phyloP scores from a whole-genome alignment of 1,140 invertebrate genomes.

The Scaptomyza graminum region DNA sequence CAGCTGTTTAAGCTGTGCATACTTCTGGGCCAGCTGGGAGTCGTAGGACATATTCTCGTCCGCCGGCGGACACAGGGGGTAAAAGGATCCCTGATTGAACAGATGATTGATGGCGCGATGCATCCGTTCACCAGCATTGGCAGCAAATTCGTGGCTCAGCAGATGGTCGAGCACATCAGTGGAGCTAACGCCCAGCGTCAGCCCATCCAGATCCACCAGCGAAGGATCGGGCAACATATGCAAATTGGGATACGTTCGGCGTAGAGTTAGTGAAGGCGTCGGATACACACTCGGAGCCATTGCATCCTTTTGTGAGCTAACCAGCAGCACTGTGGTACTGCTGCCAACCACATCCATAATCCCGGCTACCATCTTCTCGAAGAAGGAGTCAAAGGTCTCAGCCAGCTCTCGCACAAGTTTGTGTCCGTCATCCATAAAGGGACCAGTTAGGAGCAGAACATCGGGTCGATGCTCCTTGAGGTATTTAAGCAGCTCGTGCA shows the following conservation, averaged over 20 bases:
- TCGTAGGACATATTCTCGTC: conserved; percentile 88
- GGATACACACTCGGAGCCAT: conserved; percentile 92
- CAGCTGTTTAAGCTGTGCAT: conserved; percentile 87
- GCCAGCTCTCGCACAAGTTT: conserved; percentile 86
- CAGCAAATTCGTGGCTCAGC: conserved; percentile 89
- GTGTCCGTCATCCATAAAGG: conserved; percentile 91
- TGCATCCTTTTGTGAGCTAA: conserved; percentile 90
- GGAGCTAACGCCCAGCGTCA: conserved; percentile 91
- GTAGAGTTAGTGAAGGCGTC: conserved; percentile 88
- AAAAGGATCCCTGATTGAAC: conserved; percentile 91
- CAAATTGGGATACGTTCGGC: conserved; percentile 86
- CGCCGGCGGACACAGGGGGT: conserved; percentile 91
- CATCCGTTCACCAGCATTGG: conserved; percentile 87
- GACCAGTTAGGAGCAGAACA: conserved; percentile 91
- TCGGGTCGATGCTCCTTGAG: conserved; percentile 90
- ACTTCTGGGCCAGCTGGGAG: conserved; percentile 87
- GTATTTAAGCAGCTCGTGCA: conserved; percentile 90
- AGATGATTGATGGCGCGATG: conserved; percentile 90
- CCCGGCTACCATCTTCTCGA: conserved; percentile 88
- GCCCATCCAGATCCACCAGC: conserved; percentile 89
- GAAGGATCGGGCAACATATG: conserved; percentile 91
- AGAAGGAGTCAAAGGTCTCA: conserved; percentile 89
- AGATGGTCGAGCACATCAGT: conserved; percentile 93
- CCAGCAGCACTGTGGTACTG: conserved; percentile 84
- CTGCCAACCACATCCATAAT: conserved; percentile 85